These are phyloP conservation scores for Smittia aterrima DNA, from an alignment of 2,888 invertebrate species.

Conservation along the genomic window DNA sequence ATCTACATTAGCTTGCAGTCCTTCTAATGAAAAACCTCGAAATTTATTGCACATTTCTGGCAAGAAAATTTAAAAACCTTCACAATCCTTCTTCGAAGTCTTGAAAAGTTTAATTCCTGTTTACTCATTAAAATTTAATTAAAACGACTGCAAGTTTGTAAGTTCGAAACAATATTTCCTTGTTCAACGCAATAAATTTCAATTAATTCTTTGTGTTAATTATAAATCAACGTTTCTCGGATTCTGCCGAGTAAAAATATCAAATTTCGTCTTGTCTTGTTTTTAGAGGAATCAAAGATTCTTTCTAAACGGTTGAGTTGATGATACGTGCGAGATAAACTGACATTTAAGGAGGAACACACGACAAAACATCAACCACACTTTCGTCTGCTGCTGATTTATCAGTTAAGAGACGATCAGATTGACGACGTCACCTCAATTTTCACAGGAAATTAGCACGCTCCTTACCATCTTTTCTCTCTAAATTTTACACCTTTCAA, in stretches of 20 bases:
- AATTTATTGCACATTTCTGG: constrained; percentile 40
- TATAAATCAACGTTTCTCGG: neutral
- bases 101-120: neutral
- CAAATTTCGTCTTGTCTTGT: neutral
- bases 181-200: neutral
- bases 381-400: neutral
- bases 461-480: constrained; percentile 27
- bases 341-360: neutral
- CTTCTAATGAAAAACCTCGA: constrained; percentile 42
- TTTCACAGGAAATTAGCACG: constrained; percentile 42
- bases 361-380: neutral
- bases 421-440: constrained; percentile 20
- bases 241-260: neutral
- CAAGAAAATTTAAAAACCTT: neutral
- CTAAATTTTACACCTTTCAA: constrained; percentile 41
- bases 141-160: neutral
- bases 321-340: constrained; percentile 8
- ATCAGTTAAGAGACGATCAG: constrained; percentile 15
- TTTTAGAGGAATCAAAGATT: neutral
- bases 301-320: neutral
- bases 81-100: constrained; percentile 16
- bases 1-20: constrained; percentile 3
- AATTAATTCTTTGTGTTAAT: neutral
- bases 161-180: too few relatives aligned
- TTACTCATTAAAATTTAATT: neutral